Percentiles rank a stretch among this genome's conserved stretches.
Evolutionary conservation across 2,113 vertebrate genomes (phyloP).

Genomic region (Varanus salvator): DNA sequence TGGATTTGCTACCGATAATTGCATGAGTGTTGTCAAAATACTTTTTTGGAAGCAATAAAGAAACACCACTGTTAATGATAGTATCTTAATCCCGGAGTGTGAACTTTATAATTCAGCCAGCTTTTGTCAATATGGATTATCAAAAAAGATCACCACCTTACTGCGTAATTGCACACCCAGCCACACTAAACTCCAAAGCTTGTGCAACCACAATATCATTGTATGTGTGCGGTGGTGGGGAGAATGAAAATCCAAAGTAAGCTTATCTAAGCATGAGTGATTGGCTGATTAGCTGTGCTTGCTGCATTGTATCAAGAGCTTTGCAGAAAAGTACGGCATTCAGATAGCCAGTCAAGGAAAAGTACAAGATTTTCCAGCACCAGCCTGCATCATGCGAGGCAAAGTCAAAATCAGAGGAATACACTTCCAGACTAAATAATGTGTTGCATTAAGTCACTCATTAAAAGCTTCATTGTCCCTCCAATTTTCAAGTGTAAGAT

Average conservation of each 20-base stretch:
- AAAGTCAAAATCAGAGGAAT: conserved; percentile 10
- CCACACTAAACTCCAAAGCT: background rate
- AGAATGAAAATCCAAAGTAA: background rate
- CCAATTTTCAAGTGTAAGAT: background rate
- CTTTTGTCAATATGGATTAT: background rate
- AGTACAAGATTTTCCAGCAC: background rate
- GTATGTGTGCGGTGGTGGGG: rapidly evolving
- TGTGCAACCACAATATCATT: background rate
- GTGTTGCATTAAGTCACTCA: background rate
- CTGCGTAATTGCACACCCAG: background rate
- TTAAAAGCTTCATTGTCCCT: rapidly evolving
- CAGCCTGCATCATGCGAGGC: rapidly evolving
- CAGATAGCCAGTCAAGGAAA: conserved; percentile 34
- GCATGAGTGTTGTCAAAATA: background rate
- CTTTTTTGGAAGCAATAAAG: background rate
- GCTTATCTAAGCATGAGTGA: conserved; percentile 28
- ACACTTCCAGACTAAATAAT: background rate
- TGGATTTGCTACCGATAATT: background rate
- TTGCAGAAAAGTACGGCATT: conserved; percentile 4
- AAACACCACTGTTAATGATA: background rate
- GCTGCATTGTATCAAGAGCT: background rate
- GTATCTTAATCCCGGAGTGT: background rate
- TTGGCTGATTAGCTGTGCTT: background rate
- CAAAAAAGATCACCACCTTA: background rate
- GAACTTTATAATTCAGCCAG: background rate